These are phyloP conservation scores for Odontophorus gujanensis DNA, from an alignment of 2,113 vertebrate genomes.

Conservation along the genomic window DNA sequence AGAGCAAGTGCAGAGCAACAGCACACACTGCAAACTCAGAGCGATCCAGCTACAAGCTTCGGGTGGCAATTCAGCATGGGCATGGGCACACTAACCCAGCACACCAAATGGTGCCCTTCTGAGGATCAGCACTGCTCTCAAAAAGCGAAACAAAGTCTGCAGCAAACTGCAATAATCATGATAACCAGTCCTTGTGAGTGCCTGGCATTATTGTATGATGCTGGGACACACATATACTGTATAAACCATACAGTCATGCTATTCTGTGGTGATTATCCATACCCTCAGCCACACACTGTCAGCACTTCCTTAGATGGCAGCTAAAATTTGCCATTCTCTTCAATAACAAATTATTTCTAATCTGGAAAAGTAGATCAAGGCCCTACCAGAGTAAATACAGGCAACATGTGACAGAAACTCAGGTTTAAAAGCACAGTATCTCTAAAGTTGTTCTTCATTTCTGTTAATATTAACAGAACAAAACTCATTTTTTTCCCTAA, in stretches of 20 bases:
- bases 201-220: too few relatives aligned
- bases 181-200: background rate
- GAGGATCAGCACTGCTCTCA: rapidly evolving
- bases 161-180: rapidly evolving
- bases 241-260: rapidly evolving
- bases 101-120: rapidly evolving
- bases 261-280: rapidly evolving
- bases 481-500: background rate
- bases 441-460: background rate
- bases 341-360: rapidly evolving
- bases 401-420: background rate
- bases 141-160: background rate
- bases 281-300: background rate
- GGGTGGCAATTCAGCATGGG: background rate
- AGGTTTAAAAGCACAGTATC: background rate
- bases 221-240: rapidly evolving
- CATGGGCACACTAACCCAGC: background rate
- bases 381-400: too few relatives aligned
- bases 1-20: background rate
- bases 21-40: background rate
- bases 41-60: background rate
- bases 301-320: background rate
- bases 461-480: background rate
- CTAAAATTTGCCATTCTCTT: too few relatives aligned
- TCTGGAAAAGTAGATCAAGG: background rate